A percentile compares a stretch with the other conserved stretches of the same genome.
These are phyloP conservation scores for Macrosiphum euphorbiae DNA, from an alignment of 2,888 invertebrate species.

Conservation along the genomic window DNA sequence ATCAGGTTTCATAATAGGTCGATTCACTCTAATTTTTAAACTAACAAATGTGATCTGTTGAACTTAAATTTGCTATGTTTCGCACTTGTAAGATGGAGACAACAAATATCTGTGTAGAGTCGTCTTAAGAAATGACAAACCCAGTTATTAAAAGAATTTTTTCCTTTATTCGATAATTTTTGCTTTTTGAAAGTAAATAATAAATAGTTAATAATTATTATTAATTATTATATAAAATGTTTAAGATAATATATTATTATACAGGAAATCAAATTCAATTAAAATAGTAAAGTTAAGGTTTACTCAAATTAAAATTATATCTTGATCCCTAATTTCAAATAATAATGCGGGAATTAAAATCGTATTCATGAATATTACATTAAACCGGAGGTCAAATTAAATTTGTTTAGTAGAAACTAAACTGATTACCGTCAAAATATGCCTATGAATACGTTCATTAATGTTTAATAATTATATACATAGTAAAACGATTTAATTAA, in stretches of 20 bases:
- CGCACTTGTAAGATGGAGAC: no score
- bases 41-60: no score
- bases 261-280: neutral
- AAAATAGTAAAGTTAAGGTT: neutral
- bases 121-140: no score
- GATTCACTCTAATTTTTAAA: no score
- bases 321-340: neutral
- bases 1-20: no score
- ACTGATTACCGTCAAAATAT: neutral
- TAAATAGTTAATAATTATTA: no score
- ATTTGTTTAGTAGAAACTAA: neutral
- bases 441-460: conserved; percentile 30
- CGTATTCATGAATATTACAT: conserved; percentile 3
- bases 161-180: no score
- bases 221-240: neutral
- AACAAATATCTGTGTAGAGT: no score
- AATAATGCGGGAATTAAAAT: neutral
- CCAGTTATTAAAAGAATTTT: no score
- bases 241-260: neutral
- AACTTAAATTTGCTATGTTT: no score
- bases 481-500: neutral
- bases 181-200: no score
- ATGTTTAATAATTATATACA: neutral
- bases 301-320: neutral
- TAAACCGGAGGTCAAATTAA: neutral